These are phyloP conservation scores for Drosophila pandora DNA, from an alignment of 1,140 invertebrate species.

Conservation along the genomic window DNA sequence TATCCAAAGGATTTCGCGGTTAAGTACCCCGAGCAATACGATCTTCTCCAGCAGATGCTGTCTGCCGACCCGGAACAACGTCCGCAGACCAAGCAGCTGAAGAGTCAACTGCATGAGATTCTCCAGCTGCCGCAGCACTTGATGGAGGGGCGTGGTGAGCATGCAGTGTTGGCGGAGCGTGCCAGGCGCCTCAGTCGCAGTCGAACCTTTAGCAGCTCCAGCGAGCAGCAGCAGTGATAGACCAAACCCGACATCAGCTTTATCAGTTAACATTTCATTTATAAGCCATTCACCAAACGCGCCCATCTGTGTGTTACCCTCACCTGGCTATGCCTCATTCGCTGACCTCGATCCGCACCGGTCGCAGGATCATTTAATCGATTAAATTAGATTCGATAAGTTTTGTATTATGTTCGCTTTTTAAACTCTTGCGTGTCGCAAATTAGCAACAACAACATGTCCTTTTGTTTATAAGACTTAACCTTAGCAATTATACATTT, in stretches of 20 bases:
- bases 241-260: slow-evolving; percentile 3
- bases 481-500: slow-evolving; percentile 34
- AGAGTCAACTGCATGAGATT: slow-evolving; percentile 66
- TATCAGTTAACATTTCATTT: slow-evolving; percentile 43
- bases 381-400: slow-evolving; percentile 27
- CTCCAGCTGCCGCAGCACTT: slow-evolving; percentile 61
- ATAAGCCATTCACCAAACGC: slow-evolving; percentile 30
- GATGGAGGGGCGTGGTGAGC: slow-evolving; percentile 61
- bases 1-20: slow-evolving; percentile 89
- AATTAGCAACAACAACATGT: slow-evolving; percentile 40
- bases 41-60: slow-evolving; percentile 91
- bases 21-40: slow-evolving; percentile 87
- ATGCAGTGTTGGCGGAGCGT: slow-evolving; percentile 59
- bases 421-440: slow-evolving; percentile 41
- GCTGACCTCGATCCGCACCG: slow-evolving; percentile 16
- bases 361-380: slow-evolving; percentile 41
- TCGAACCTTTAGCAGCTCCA: slow-evolving; percentile 75
- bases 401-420: slow-evolving; percentile 56
- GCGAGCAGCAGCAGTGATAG: slow-evolving; percentile 35
- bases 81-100: slow-evolving; percentile 90
- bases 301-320: slow-evolving; percentile 28
- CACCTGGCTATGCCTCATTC: slow-evolving; percentile 56
- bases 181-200: slow-evolving; percentile 70
- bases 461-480: slow-evolving; percentile 60
- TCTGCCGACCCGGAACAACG: slow-evolving; percentile 88